Conservation (phyloP, 1,140 invertebrate genomes). For the Drosophila nannoptera region DNA sequence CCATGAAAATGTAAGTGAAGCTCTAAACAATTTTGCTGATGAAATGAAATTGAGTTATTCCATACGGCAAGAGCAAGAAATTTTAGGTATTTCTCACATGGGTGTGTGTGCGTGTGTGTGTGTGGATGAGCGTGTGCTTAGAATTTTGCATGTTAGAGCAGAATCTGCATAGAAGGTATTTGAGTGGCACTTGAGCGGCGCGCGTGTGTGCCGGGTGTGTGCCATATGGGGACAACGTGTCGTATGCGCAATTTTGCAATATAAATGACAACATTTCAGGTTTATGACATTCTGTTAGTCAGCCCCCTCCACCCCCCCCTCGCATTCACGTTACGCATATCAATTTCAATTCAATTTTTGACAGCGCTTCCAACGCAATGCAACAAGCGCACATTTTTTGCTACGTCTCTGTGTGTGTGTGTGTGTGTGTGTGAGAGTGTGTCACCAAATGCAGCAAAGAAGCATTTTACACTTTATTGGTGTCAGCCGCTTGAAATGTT, state of each 20-base stretch:
- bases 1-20: constrained; percentile 74
- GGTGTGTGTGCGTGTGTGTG: not conserved
- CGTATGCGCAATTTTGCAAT: constrained; percentile 71
- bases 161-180: not conserved
- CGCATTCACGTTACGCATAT: constrained; percentile 63
- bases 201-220: not conserved
- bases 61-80: constrained; percentile 16
- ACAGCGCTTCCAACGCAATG: constrained; percentile 50
- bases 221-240: constrained; percentile 48
- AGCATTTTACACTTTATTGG: constrained; percentile 65
- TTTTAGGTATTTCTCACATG: not conserved
- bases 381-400: not conserved
- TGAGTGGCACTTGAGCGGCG: not conserved
- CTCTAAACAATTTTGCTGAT: constrained; percentile 72
- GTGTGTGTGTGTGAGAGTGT: too few relatives aligned
- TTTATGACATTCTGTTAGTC: constrained; percentile 59
- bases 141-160: constrained; percentile 5
- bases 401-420: too few relatives aligned
- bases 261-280: constrained; percentile 68
- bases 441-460: constrained; percentile 54
- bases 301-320: not conserved
- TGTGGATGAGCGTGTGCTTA: not conserved
- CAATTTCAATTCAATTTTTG: constrained; percentile 74
- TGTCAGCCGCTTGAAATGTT: constrained; percentile 64
- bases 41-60: constrained; percentile 71